Evolutionary conservation across 23 tunicate species (phyloP).

Genomic region (Trididemnum nubilum): DNA sequence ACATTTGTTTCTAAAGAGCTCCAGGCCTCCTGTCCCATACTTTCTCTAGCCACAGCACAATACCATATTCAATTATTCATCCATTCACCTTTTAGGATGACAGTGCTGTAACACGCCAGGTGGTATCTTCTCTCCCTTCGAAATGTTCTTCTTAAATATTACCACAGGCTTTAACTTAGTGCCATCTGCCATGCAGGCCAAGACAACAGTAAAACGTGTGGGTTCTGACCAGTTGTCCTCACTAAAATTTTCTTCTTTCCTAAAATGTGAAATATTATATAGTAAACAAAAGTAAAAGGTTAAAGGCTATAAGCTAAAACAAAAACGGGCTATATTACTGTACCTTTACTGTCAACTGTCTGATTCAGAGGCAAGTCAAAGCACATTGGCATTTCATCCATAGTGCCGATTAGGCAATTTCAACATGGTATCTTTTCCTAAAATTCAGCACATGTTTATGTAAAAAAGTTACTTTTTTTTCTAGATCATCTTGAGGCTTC

Average conservation of each 20-base stretch:
- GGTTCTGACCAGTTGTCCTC: constrained; percentile 41
- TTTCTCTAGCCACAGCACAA: constrained; percentile 16
- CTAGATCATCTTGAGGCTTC: constrained; percentile 13
- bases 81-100: constrained; percentile 46
- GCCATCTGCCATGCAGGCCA: constrained; percentile 10
- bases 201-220: constrained; percentile 30
- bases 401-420: constrained; percentile 13
- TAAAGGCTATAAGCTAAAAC: too few species aligned
- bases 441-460: constrained; percentile 1
- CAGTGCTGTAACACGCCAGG: constrained; percentile 17
- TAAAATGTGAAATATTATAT: too few species aligned
- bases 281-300: too few species aligned
- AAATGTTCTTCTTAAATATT: constrained; percentile 13
- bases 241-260: constrained; percentile 24
- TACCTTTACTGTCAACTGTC: constrained; percentile 21
- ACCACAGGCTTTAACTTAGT: constrained; percentile 3
- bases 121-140: constrained; percentile 38
- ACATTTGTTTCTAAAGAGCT: background rate
- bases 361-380: constrained; percentile 41
- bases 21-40: constrained; percentile 21
- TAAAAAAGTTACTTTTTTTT: constrained; percentile 11
- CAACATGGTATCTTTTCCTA: constrained; percentile 5
- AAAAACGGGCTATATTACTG: too few species aligned
- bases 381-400: constrained; percentile 46
- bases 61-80: constrained; percentile 12